phyloP scores from a whole-genome alignment of 2,888 invertebrate species.

The Zootermopsis nevadensis region DNA sequence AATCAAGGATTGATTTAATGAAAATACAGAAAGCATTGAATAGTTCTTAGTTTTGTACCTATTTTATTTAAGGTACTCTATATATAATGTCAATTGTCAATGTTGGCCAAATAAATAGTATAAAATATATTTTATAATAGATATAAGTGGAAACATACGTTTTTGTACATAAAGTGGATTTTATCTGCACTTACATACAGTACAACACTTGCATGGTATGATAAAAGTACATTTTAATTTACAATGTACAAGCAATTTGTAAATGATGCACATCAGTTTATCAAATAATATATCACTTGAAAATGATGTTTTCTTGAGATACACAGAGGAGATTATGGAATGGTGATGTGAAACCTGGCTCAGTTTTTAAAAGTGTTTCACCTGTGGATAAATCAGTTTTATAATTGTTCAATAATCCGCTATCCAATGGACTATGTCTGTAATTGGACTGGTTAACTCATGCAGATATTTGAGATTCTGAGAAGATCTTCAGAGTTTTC shows the following conservation, averaged over 20 bases:
- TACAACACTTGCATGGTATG: conserved; percentile 15
- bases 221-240: neutral
- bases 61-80: neutral
- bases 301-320: neutral
- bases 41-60: conserved; percentile 21
- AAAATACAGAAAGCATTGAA: neutral
- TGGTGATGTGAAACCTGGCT: neutral
- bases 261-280: neutral
- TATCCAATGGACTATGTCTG: neutral
- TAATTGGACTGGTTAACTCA: neutral
- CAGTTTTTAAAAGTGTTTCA: neutral
- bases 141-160: conserved; percentile 34
- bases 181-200: conserved; percentile 12
- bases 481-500: neutral
- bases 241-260: neutral
- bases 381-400: neutral
- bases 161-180: conserved; percentile 43
- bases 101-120: conserved; percentile 29
- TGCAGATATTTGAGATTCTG: neutral
- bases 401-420: conserved; percentile 1
- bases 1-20: neutral
- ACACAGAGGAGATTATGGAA: neutral
- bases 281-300: neutral
- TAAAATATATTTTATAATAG: conserved; percentile 47
- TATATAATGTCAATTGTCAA: conserved; percentile 11